Percentiles rank a stretch among this genome's conserved stretches.
Conservation (phyloP, 2,113 vertebrate genomes). For the Tupaia tana region DNA sequence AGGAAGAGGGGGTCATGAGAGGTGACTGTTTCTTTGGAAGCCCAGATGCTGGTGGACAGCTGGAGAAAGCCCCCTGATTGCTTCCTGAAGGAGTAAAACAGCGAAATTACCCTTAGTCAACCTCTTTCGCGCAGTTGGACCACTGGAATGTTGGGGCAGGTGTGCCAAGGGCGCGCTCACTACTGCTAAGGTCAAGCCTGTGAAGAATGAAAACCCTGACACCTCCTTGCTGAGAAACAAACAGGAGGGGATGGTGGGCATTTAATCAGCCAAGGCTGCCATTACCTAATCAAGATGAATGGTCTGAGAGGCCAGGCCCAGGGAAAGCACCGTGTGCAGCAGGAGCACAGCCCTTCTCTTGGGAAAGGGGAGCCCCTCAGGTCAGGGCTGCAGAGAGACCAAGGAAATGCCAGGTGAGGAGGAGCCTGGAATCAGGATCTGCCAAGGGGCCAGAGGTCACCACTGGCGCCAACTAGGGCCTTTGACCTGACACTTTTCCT, state of each 20-base stretch:
- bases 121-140: not conserved
- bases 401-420: no score
- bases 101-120: not conserved
- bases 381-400: not conserved
- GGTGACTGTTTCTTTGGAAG: conserved; percentile 13
- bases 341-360: not conserved
- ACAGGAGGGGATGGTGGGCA: conserved; percentile 1
- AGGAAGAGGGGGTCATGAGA: not conserved
- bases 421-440: not conserved
- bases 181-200: conserved; percentile 51
- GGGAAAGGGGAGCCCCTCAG: not conserved
- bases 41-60: not conserved
- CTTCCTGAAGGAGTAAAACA: not conserved
- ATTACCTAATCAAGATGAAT: conserved; percentile 60
- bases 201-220: conserved; percentile 54
- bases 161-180: not conserved
- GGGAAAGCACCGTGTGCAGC: not conserved
- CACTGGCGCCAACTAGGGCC: not conserved
- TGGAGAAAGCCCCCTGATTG: not conserved
- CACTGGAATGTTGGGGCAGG: not conserved
- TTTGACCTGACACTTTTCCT: not conserved
- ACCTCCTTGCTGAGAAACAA: conserved; percentile 47
- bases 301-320: not conserved
- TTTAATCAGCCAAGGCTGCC: conserved; percentile 69
- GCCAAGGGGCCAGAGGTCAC: not conserved